Base-by-base conservation (phyloP, 2,888 invertebrate genomes). In the Nebria brevicollis region DNA sequence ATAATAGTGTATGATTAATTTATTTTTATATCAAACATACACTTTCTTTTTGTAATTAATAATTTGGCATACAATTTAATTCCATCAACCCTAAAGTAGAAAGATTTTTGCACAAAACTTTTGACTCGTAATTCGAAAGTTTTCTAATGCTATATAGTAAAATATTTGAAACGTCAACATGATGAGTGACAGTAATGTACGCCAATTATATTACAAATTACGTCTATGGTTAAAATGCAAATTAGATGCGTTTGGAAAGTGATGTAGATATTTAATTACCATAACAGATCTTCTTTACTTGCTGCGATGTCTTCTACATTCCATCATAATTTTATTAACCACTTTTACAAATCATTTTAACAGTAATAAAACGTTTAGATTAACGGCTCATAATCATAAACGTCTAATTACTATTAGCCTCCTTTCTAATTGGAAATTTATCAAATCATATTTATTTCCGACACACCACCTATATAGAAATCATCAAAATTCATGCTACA, bases 121-220 rank as follows among this genome's bases (percentile, higher is more conserved):
- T 20, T 20, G 20, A 20, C 20, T 20, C 20, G 20, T 20, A 20
- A 20, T 20, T 20, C 20, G 20, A 20, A 68, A 15, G 68, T 68
- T 68, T 68, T 68, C n/a, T n/a, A 25, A 10, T 2, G 68, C 25
- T 11, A 20, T 20, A 20, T 20, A 10, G 2, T 8, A 68, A 13
- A 11, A 68, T 68, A 54, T 54, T 54, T 25, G 25, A 68, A 68
- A 25, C 68, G 25, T 68, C 68, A 5, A 11, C 68, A 25, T 34
- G 64, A 42, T 73, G 54, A 77, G 41, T 77, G 77, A 74, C 78
- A 79, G 78, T 79, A 73, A 79, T 79, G 78, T 66, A 43, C 78
- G 66, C 42, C 74, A 79, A 79, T 77, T 77, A 77, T 72, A 25
- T 43, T 43, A 72, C 42, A 78, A 78, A 78, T 78, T 78, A 74